Evolutionary conservation across 1,140 invertebrate species (phyloP), one percentile per base, ranked within the genome.

Genomic region (Drosophila murphyi): DNA sequence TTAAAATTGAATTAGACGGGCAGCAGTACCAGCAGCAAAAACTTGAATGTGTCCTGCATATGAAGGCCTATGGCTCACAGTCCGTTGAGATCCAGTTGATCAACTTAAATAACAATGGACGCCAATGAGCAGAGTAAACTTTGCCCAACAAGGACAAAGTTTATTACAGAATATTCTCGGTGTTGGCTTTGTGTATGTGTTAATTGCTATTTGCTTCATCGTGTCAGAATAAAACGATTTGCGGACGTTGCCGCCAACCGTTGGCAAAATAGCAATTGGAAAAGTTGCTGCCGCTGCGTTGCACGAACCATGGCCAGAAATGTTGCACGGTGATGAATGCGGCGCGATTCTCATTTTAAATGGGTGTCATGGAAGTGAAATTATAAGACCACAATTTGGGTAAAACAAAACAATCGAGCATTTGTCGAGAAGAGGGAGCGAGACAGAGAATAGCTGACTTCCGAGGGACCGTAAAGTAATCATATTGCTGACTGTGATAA

Each of bases 1-100:
- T 86, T 78, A 72, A 72, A 78, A 86, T 87, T 72, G 60, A 86
- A 85, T 85, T 86, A 85, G 78, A 37, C 48, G 47, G 37, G n/a
- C 59, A 64, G 69, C 51, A 50, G 20, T 4, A 54, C 5, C 12
- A 34, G 29, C 32, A 45, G 51, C 48, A 59, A 48, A 50, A 65
- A 63, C 37, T 50, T 50, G 29, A 45, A 41, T 57, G 28, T 41
- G 39, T 51, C 50, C 63, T 48, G 61, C 61, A 76, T 65, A 69
- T 79, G 63, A 48, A 72, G 55, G 65, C 29, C 35, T 39, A 52
- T 60, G 35, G 35, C 6, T 12, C 35, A 65, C 52, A 48, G 29
- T 6, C 28, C 45, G 12, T 34, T 20, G 50, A 37, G 52, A 48
- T 37, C 51, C 35, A 20, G 20, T 20, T 20, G 20, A 20, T 20